Evolutionary conservation across 2,888 invertebrate species (phyloP), one percentile per base, ranked within the genome.

Genomic region (Eumerus sabulonum): DNA sequence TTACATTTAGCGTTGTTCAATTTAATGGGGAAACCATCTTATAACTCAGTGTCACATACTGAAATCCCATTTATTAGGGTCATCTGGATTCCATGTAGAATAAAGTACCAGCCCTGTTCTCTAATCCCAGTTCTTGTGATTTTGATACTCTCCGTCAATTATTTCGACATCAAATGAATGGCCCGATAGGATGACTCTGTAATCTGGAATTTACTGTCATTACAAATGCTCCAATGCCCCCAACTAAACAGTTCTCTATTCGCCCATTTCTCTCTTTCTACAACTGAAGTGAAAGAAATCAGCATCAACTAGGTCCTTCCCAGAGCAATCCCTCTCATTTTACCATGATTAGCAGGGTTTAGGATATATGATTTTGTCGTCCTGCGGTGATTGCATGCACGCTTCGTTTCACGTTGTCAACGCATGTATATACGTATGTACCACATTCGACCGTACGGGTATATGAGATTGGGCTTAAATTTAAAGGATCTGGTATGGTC

Each of bases 281-380:
- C 42, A 42, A 12, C 4, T 12, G 4, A 42, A 42, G 42, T 13
- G 11, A 42, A 13, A 38, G 42, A 12, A 13, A 13, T 42, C 42
- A 42, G 42, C 42, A 74, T 74, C 53, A 59, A 66, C 66, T 66
- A 66, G 56, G 64, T 50, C 44, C 36, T 57, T 53, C 59, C 59
- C 18, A 67, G 59, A 35, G 36, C 53, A 54, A 73, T 73, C 60
- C 60, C 48, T 54, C 54, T 60, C 67, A 67, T 67, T 38, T 68
- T 54, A 67, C 48, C 50, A 42, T 68, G 73, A 73, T 73, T 73
- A 67, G 67, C 54, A 60, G 16, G 60, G 42, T 66, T 72, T 72
- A 72, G 45, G 45, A 66, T 72, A 57, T 72, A 72, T 66, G 72
- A 72, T 57, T 59, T 47, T 63, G 47, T 45, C 38, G 27, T 66